Percentiles rank a stretch among this genome's conserved stretches.
phyloP scores from a whole-genome alignment of 2,888 invertebrate genomes.

The Sinotaia quadrata region DNA sequence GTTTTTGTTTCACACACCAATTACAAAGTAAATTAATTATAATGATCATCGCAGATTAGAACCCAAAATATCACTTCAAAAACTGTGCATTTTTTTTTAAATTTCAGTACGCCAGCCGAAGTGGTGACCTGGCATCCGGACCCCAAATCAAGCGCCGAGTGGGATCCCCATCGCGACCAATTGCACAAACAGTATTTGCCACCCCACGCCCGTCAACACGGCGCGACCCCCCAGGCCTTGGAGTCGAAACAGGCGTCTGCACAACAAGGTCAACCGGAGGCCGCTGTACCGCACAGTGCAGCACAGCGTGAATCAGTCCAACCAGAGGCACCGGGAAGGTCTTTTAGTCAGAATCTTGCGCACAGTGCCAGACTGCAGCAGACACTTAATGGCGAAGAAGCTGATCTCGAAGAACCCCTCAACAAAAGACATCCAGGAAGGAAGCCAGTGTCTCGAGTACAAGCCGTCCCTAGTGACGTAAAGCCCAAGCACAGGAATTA shows the following conservation, averaged over 20 bases:
- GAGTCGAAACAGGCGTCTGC: neutral
- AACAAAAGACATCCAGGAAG: neutral
- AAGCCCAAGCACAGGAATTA: too few relatives aligned
- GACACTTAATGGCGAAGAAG: too few relatives aligned
- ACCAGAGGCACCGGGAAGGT: neutral
- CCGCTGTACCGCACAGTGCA: neutral
- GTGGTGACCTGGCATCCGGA: conserved; percentile 18
- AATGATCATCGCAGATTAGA: too few relatives aligned
- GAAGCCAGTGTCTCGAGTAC: too few relatives aligned
- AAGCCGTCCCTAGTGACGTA: too few relatives aligned
- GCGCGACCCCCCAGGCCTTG: neutral
- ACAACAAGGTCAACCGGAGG: neutral
- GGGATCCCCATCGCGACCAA: conserved; percentile 21
- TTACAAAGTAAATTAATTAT: too few relatives aligned
- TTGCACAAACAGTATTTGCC: conserved; percentile 12
- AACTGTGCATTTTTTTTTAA: neutral
- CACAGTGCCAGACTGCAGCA: neutral
- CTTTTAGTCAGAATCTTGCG: neutral
- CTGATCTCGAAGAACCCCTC: conserved; percentile 8
- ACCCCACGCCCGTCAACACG: conserved; percentile 8
- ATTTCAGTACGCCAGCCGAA: conserved; percentile 2
- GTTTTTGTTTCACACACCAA: too few relatives aligned
- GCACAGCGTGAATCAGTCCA: neutral
- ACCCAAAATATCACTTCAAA: too few relatives aligned
- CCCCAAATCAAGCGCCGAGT: conserved; percentile 14